Evolutionary conservation across 1,140 invertebrate genomes (phyloP), one percentile per base, ranked within the genome.

Genomic region (Drosophila navojoa): DNA sequence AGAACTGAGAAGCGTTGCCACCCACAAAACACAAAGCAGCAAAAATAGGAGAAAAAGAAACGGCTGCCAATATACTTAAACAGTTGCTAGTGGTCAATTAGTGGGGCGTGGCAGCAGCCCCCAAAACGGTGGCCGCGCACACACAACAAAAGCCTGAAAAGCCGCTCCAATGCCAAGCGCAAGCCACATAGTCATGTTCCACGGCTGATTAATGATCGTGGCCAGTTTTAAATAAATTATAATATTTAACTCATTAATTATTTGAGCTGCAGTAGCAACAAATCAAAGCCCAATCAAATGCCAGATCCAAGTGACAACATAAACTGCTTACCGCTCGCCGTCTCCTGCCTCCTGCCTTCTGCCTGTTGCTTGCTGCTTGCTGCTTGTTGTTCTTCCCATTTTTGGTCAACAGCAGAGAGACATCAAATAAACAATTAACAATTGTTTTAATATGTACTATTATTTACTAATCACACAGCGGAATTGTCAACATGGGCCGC

Each of bases 221-320:
- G 59, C 70, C 55, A 45, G 63, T 63, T 77, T 76, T 68, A 71
- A 55, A 82, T 87, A 87, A 86, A 87, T 86, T 87, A 87, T 84
- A 84, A 77, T 89, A 79, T 79, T 72, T 84, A 74, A 86, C 77
- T 87, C 84, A 87, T 87, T 87, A 87, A 75, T 89, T 79, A 61
- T 64, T 73, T 66, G 62, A 40, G 71, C 81, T 63, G 75, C 81
- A 77, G 81, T 85, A 85, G 81, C 77, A 79, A 77, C 58, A 73
- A 74, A 71, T 71, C 77, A 85, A 77, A 80, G 66, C 70, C 63
- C 78, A 78, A 87, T 84, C 76, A 79, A 77, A 86, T 79, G 78
- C 75, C 77, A 78, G 40, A 40, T 42, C 40, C 59, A 63, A 73
- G 54, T 75, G 72, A 70, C 71, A 71, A 62, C 59, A 62, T 62